Evolutionary conservation across 2,888 invertebrate species (phyloP), one percentile per base, ranked within the genome.

Genomic region (Spatulosminthurus flaviceps): DNA sequence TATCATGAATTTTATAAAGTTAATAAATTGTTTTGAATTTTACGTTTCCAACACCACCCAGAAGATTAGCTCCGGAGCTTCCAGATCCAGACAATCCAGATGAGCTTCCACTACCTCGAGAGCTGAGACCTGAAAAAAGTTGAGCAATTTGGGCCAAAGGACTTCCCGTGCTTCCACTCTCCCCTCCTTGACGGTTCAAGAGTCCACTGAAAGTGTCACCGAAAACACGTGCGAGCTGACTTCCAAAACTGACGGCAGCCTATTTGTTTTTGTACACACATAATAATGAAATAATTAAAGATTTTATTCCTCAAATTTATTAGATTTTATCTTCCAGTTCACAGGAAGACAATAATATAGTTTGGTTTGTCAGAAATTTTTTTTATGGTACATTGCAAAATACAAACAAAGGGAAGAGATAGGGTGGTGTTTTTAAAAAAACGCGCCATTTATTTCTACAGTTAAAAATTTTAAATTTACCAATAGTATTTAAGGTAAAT

Each of bases 41-140:
- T 84, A 85, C 85, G 81, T 85, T 85, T 83, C 85, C 85, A 77
- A 85, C 82, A 81, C 85, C 85, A 22, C 85, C 85, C 70, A 85
- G 84, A 22, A 85, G 79, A 70, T 83, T 81, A 67, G 81, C 81
- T 19, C 43, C 19, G 7, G 74, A 73, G 24, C 28, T 24, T 7
- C 79, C 79, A 21, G 70, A 41, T 22, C 61, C 71, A 34, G 26
- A 28, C 34, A 60, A 34, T 11, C 66, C 67, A 28, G 51, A 42
- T 11, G 73, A 69, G 21, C 22, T 43, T 43, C 69, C 60, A 28
- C 71, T 75, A n/a, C 61, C 60, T 29, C 64, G 26, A 2, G 66
- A 13, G 21, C 34, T n/a, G 0, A 81, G 69, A 43, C 77, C 66
- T 51, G 80, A 77, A 22, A 80, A 78, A 26, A 80, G 67, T 41